Evolutionary conservation across 30 jellyfish, hydroid and myxozoan genomes (phyloP).

Genomic region (Aurelia aurita complex sp. Pacific): DNA sequence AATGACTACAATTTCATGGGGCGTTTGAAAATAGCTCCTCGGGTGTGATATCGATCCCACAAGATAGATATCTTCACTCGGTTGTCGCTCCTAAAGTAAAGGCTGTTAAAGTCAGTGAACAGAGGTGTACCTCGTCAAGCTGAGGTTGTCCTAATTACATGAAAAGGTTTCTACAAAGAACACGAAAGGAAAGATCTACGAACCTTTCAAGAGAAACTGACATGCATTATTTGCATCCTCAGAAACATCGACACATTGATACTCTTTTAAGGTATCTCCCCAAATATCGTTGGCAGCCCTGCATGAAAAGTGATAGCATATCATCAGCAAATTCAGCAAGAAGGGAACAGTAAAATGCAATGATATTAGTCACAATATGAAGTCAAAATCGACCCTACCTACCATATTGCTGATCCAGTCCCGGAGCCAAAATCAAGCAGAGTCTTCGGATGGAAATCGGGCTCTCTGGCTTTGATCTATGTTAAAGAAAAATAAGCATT

Average conservation of each 20-base stretch:
- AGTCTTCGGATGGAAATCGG: conserved; percentile 84
- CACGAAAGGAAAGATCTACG: neutral
- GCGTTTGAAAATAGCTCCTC: too few relatives aligned
- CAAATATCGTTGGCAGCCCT: conserved; percentile 89
- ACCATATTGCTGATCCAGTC: conserved; percentile 90
- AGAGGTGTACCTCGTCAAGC: too few relatives aligned
- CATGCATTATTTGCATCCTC: conserved; percentile 79
- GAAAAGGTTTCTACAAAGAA: too few relatives aligned
- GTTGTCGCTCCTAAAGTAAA: too few relatives aligned
- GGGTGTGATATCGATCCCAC: too few relatives aligned
- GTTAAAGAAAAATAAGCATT: neutral
- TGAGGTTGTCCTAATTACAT: too few relatives aligned
- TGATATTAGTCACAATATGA: neutral
- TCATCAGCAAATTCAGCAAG: neutral
- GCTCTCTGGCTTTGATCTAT: conserved; percentile 74
- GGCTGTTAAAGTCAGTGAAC: too few relatives aligned
- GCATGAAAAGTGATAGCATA: neutral
- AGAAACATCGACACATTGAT: conserved; percentile 94
- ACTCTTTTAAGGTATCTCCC: conserved; percentile 73
- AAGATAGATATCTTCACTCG: too few relatives aligned
- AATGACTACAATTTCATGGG: too few relatives aligned
- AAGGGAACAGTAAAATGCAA: neutral
- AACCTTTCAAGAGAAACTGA: conserved; percentile 87
- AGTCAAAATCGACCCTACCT: neutral
- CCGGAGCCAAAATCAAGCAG: conserved; percentile 98